These are phyloP conservation scores for Acholoe squamosa DNA, from an alignment of 2,888 invertebrate species.

Conservation along the genomic window DNA sequence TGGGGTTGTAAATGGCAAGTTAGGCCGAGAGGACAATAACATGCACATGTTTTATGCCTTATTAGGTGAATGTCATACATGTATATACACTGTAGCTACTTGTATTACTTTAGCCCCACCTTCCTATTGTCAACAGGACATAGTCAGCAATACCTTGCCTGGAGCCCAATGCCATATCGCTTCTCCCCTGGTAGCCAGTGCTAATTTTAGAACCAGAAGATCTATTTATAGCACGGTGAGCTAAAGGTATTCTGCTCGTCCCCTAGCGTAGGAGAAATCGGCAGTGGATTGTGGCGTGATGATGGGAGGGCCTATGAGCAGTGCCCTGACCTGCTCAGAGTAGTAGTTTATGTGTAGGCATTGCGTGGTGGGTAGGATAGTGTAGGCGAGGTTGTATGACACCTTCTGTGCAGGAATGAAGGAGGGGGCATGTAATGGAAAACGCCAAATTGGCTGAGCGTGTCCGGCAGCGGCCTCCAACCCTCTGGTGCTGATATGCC, in stretches of 20 bases:
- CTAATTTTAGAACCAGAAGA: neutral
- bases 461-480: neutral
- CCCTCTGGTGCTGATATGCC: neutral
- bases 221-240: neutral
- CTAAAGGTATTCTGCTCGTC: constrained; percentile 6
- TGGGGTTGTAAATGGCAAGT: no score
- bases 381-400: neutral
- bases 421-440: neutral
- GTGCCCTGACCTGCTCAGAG: neutral
- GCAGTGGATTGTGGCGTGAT: constrained; percentile 21
- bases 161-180: neutral
- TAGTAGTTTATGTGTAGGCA: neutral
- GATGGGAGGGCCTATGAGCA: neutral
- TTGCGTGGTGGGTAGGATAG: no score
- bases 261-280: neutral
- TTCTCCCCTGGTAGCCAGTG: neutral
- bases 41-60: no score
- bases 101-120: no score
- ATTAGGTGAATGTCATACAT: neutral
- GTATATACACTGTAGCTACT: neutral
- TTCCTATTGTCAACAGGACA: neutral
- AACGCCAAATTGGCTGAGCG: constrained; percentile 13
- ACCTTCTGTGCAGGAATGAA: neutral
- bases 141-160: neutral
- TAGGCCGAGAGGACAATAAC: no score